These are phyloP conservation scores for Nipponia nippon DNA, from an alignment of 2,113 vertebrate genomes.

Conservation along the genomic window DNA sequence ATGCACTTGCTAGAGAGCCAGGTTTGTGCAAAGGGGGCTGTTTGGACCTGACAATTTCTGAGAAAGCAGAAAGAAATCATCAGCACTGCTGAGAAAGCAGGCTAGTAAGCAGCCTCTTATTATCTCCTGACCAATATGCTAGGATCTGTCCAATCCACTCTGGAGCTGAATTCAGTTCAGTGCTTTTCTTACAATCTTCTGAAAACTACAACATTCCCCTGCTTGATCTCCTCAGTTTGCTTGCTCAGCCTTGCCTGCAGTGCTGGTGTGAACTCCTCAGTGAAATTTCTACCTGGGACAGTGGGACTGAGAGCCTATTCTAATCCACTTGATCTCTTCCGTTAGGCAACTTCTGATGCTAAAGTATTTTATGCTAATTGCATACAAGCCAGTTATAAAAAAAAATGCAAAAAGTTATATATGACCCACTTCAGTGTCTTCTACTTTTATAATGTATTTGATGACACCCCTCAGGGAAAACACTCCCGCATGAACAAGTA, in stretches of 20 bases:
- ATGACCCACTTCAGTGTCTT: neutral
- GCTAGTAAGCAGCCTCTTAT: neutral
- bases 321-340: neutral
- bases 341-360: neutral
- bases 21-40: neutral
- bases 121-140: neutral
- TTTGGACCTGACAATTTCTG: neutral
- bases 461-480: neutral
- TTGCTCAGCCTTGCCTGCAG: neutral
- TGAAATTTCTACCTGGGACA: neutral
- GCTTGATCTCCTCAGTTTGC: neutral
- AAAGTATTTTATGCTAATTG: neutral
- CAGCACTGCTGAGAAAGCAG: neutral
- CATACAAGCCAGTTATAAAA: neutral
- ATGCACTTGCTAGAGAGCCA: neutral
- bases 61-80: neutral
- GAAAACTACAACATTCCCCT: neutral
- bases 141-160: neutral
- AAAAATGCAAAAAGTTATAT: neutral
- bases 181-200: neutral
- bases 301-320: neutral
- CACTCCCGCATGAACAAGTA: slow-evolving; percentile 20
- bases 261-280: neutral
- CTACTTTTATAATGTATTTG: slow-evolving; percentile 1
- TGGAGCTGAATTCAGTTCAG: neutral